Conservation (phyloP, 2,888 invertebrate genomes). For the Drosophila neotestacea region DNA sequence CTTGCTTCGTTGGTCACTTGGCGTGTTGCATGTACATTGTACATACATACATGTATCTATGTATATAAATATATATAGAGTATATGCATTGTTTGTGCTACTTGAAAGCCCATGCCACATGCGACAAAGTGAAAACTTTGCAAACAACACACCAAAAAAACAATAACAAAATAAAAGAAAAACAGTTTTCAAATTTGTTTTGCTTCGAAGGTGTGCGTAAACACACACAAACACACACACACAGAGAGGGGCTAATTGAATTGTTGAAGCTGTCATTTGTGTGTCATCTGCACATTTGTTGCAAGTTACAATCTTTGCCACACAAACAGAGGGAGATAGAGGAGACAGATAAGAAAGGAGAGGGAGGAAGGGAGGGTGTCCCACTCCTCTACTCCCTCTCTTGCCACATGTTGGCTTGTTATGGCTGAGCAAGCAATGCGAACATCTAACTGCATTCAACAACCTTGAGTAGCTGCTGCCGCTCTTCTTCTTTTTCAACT, state of each 20-base stretch:
- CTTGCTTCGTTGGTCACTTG: slow-evolving; percentile 58
- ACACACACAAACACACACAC: slow-evolving; percentile 7
- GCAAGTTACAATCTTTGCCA: slow-evolving; percentile 25
- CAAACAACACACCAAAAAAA: slow-evolving; percentile 15
- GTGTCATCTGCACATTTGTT: slow-evolving; percentile 50
- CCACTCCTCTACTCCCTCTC: not conserved
- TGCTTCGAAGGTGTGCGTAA: slow-evolving; percentile 16
- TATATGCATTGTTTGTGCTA: slow-evolving; percentile 57
- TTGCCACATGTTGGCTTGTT: slow-evolving; percentile 12
- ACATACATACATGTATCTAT: slow-evolving; percentile 3
- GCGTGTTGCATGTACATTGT: slow-evolving; percentile 63
- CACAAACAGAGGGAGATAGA: not conserved
- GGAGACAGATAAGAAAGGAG: not conserved
- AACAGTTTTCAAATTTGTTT: slow-evolving; percentile 14
- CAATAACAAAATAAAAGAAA: slow-evolving; percentile 1
- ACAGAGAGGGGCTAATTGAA: slow-evolving; percentile 12
- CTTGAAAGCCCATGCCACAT: slow-evolving; percentile 65
- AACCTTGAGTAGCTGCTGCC: slow-evolving; percentile 65
- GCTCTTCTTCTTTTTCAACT: not conserved
- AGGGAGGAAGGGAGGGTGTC: not conserved
- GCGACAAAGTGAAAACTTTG: slow-evolving; percentile 76
- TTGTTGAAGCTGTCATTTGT: slow-evolving; percentile 49
- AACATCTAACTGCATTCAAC: slow-evolving; percentile 75
- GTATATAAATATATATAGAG: slow-evolving; percentile 2
- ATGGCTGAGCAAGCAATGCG: slow-evolving; percentile 71